phyloP scores from a whole-genome alignment of 2,113 vertebrate genomes.

The Plectropomus leopardus region DNA sequence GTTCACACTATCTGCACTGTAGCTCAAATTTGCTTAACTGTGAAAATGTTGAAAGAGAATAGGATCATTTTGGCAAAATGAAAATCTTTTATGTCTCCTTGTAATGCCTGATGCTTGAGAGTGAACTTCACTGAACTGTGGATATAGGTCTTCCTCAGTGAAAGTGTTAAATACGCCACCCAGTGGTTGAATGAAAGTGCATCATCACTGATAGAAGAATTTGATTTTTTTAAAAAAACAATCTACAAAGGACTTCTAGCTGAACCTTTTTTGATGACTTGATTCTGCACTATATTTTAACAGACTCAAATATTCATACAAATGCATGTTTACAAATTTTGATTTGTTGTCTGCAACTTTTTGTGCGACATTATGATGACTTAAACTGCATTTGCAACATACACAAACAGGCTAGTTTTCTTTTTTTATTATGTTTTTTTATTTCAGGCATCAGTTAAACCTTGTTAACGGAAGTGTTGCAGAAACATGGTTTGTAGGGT shows the following conservation, averaged over 20 bases:
- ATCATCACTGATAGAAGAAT: neutral
- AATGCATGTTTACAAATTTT: neutral
- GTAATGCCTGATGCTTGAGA: neutral
- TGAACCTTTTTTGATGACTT: neutral
- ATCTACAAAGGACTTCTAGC: neutral
- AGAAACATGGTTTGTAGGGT: neutral
- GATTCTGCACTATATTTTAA: neutral
- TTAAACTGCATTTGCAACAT: neutral
- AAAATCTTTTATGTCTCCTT: neutral
- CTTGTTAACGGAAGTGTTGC: neutral
- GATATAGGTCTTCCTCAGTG: neutral
- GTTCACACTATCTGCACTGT: neutral
- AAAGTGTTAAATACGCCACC: conserved; percentile 25
- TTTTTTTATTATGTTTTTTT: neutral
- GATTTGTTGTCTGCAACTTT: neutral
- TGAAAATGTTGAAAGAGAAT: neutral
- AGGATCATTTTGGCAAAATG: neutral
- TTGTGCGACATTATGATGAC: neutral
- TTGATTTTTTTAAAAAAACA: neutral
- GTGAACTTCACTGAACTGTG: neutral
- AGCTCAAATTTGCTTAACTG: neutral
- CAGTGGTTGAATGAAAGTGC: conserved; percentile 31
- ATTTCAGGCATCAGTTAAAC: neutral
- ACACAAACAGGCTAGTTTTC: neutral
- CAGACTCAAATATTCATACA: neutral